A percentile compares a stretch with the other conserved stretches of the same genome.
phyloP scores from a whole-genome alignment of 2,113 vertebrate genomes.

The Gopherus evgoodei region DNA sequence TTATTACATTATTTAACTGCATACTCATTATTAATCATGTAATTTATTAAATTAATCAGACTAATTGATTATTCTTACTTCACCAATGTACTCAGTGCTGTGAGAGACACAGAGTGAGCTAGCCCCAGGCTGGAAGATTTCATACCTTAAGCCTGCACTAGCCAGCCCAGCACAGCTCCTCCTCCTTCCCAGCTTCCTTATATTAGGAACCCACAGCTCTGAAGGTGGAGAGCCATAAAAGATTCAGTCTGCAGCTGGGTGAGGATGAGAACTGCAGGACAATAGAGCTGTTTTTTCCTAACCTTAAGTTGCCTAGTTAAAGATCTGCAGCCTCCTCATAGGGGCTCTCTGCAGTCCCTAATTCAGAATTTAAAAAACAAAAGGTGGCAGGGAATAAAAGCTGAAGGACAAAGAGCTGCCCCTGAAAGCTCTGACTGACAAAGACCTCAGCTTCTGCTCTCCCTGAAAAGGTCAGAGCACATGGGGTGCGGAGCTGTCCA shows the following conservation, averaged over 20 bases:
- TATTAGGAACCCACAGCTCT: not conserved
- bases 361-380: conserved; percentile 73
- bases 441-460: conserved; percentile 56
- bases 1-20: not conserved
- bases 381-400: conserved; percentile 55
- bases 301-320: conserved; percentile 49
- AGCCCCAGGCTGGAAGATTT: not conserved
- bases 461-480: conserved; percentile 48
- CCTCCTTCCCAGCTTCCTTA: accelerated
- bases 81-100: not conserved
- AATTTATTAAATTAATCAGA: not conserved
- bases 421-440: conserved; percentile 61
- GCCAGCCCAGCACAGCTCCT: not conserved
- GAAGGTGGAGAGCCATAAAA: conserved; percentile 52
- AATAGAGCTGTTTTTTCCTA: conserved; percentile 52
- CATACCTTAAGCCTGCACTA: not conserved
- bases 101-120: not conserved
- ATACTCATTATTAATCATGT: not conserved
- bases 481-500: conserved; percentile 26
- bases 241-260: conserved; percentile 38
- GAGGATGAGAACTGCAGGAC: conserved; percentile 52
- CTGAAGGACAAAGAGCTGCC: conserved; percentile 68
- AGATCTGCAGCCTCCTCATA: conserved; percentile 55
- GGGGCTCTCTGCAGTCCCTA: conserved; percentile 57
- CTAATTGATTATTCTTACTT: not conserved